Evolutionary conservation across 1,140 invertebrate genomes (phyloP), one percentile per base, ranked within the genome.

Genomic region (Lycorma delicatula): DNA sequence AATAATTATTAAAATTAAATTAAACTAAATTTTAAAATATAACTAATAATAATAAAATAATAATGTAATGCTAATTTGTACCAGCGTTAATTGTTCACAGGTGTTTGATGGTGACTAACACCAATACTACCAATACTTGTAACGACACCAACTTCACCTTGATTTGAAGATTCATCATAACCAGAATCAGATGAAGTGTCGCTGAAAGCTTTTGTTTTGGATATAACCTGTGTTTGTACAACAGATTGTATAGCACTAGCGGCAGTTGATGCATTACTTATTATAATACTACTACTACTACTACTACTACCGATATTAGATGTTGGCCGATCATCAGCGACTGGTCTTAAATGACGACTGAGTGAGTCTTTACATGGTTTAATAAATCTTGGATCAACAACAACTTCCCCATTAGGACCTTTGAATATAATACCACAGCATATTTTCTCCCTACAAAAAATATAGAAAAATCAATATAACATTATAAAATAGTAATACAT

Each of bases 381-480:
- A 46, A 84, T 67, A 31, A 80, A 75, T 46, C 77, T 71, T 16
- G 76, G 75, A 66, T 86, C 82, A 3, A 86, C 72, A 23, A 86
- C 71, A 1, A 86, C 74, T 68, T 84, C 84, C 18, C 81, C 80
- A 64, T 77, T 77, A 22, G 74, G 77, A 7, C 84, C 84, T 63
- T 79, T 79, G 66, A 84, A 87, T 59, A 89, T 82, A 16, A 77
- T 80, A 16, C 85, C 85, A 70, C 86, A 87, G 67, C 86, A 89
- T 51, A 85, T 78, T 41, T 76, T 75, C 64, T 85, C 82, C 64
- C 85, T 87, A 67, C 23, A 71, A 77, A 61, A 62, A 60, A 58
- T n/a, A n/a, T n/a, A n/a, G n/a, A n/a, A n/a, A n/a, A n/a, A n/a
- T n/a, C n/a, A n/a, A n/a, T n/a, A n/a, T n/a, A n/a, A n/a, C n/a